Base-by-base conservation (phyloP, 2,888 invertebrate species). In the Melikaiella ostensackeni region DNA sequence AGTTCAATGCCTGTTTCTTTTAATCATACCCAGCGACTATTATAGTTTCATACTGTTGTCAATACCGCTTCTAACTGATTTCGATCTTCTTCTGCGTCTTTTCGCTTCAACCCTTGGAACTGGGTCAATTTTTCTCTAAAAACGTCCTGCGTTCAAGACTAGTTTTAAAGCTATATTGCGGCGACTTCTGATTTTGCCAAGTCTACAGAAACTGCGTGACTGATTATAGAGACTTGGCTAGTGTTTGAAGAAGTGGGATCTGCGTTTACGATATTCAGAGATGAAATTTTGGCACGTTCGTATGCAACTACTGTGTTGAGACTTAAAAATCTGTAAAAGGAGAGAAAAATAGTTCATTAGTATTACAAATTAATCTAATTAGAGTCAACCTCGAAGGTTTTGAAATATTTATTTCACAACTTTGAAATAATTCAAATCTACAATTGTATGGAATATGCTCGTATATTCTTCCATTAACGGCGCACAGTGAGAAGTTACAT, bases 291-390 rank as follows among this genome's bases (percentile, higher is more conserved):
- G 85, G 98, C 97, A 80, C 97, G 94, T 88, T 97, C 97, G 92
- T 97, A 97, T n/a, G 97, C 97, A 77, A 96, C 95, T 74, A 97
- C 95, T 2, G 97, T 97, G 88, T 97, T 97, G 90, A 96, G 95
- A 80, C 97, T 96, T 82, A 98, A 93, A 91, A 96, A 96, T 91
- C 98, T 97, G 92, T 6, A 91, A 92, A 81, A 80, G 84, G 4
- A 55, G 21, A 55, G n/a, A 50, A 21, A 55, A 83, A 83, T 21
- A n/a, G 35, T 19, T 42, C 0, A 13, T 38, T 13, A 11, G 38
- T 38, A 13, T 38, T 38, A 38, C 38, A 38, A 38, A 38, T 38
- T 35, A 35, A 11, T 35, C 35, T 11, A 35, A 35, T 33, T 7
- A 2, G 33, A 33, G 7, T 33, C 33, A 33, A 4, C 35, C 35